A percentile compares a stretch with the other conserved stretches of the same genome.
Conservation (phyloP, 1,140 invertebrate genomes). For the Venustaconcha ellipsiformis region DNA sequence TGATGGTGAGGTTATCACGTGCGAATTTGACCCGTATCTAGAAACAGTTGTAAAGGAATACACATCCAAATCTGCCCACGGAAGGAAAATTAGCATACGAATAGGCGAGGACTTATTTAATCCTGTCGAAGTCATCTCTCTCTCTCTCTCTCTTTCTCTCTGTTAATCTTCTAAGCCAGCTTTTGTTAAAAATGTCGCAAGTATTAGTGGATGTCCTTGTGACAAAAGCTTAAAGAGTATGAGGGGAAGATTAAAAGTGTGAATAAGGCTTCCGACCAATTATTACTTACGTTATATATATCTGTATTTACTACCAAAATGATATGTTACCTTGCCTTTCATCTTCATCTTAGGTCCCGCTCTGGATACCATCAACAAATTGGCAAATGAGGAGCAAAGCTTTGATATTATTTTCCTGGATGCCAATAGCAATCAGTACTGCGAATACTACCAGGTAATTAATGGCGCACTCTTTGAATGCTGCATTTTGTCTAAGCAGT, state of each 20-base stretch:
- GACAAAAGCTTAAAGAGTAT: no score
- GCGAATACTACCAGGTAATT: constrained; percentile 26
- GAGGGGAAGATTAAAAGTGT: no score
- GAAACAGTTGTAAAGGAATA: constrained; percentile 29
- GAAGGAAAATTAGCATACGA: constrained; percentile 47
- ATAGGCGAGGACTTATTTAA: constrained; percentile 26
- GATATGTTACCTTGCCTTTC: no score
- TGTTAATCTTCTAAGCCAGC: no score
- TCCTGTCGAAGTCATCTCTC: no score
- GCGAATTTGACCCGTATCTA: constrained; percentile 41
- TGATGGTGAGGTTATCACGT: constrained; percentile 41
- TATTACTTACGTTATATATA: no score
- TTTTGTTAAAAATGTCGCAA: no score
- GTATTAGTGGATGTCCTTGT: no score
- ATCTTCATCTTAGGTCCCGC: constrained; percentile 18
- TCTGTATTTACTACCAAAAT: no score
- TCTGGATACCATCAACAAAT: constrained; percentile 9
- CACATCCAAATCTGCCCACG: constrained; percentile 41
- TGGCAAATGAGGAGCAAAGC: constrained; percentile 14
- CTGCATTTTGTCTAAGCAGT: neutral
- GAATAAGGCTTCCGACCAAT: no score
- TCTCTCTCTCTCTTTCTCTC: no score
- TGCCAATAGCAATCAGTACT: constrained; percentile 22
- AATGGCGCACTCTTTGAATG: neutral
- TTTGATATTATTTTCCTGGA: constrained; percentile 31